These are phyloP conservation scores for Dyspetes luteomarginatus DNA, from an alignment of 2,888 invertebrate species.

Conservation along the genomic window DNA sequence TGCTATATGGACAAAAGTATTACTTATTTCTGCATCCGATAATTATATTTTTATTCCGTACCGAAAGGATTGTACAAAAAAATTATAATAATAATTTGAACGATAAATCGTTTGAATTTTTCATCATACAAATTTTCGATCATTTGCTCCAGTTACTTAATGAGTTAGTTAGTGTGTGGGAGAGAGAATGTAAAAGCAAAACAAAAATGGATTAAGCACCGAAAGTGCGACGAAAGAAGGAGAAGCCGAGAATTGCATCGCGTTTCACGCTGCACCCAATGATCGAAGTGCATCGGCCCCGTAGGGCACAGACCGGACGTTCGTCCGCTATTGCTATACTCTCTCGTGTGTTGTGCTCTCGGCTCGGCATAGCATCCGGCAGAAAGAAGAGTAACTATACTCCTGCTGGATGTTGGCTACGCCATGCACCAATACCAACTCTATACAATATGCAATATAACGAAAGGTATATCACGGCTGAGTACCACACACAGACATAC, in stretches of 20 bases:
- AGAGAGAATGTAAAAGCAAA: too few species aligned
- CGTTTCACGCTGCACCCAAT: constrained; percentile 69
- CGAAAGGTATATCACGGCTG: not conserved
- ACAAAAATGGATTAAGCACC: constrained; percentile 2
- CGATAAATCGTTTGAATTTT: too few species aligned
- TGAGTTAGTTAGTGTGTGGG: constrained; percentile 6
- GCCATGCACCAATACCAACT: not conserved
- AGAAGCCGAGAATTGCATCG: constrained; percentile 33
- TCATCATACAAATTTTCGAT: too few species aligned
- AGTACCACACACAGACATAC: not conserved
- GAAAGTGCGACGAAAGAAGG: constrained; percentile 42
- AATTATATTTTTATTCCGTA: too few species aligned
- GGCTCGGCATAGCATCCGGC: constrained; percentile 78
- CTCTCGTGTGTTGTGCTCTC: not conserved
- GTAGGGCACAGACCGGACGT: constrained; percentile 78
- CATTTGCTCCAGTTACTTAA: too few species aligned
- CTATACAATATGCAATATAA: not conserved
- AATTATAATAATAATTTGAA: too few species aligned
- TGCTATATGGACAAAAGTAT: too few species aligned
- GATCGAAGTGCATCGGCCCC: constrained; percentile 78
- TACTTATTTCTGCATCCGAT: too few species aligned
- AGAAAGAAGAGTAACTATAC: constrained; percentile 75
- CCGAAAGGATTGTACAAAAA: too few species aligned
- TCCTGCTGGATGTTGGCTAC: constrained; percentile 13
- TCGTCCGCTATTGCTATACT: constrained; percentile 78